Conservation (phyloP, 2,888 invertebrate species). For the Eumacrocentrus americanus region DNA sequence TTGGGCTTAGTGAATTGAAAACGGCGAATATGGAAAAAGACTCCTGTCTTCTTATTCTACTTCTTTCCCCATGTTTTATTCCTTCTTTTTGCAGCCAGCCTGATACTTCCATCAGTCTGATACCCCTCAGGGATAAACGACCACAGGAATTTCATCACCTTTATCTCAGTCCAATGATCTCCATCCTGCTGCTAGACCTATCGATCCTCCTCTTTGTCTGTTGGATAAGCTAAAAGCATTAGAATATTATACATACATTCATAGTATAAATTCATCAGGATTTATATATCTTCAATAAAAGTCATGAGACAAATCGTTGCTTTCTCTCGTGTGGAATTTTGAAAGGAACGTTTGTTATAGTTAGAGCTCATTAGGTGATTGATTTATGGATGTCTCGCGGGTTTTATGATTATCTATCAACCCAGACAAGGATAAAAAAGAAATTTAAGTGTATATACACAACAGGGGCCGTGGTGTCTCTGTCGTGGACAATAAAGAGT, state of each 20-base stretch:
- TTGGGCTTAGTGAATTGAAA: not conserved
- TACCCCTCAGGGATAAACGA: not conserved
- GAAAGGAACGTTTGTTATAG: slow-evolving; percentile 42
- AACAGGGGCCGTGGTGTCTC: no score
- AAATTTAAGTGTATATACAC: not conserved
- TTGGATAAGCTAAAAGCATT: no score
- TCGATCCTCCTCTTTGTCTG: not conserved
- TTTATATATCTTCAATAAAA: not conserved
- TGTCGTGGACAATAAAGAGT: no score
- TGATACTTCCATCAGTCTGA: not conserved
- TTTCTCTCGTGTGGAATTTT: not conserved
- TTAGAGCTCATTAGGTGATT: slow-evolving; percentile 45
- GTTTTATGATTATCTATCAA: no score
- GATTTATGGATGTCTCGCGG: slow-evolving; percentile 40
- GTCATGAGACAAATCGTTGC: not conserved
- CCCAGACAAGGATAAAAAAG: slow-evolving; percentile 25
- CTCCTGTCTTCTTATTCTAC: not conserved
- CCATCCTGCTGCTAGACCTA: not conserved
- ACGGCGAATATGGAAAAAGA: not conserved
- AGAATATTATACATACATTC: no score
- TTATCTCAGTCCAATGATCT: not conserved
- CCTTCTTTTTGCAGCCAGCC: not conserved
- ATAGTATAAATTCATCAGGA: no score
- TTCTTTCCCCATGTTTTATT: no score
- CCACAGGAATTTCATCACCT: not conserved